Evolutionary conservation across 2,113 vertebrate species (phyloP).

Genomic region (Pelvicachromis taeniatus): DNA sequence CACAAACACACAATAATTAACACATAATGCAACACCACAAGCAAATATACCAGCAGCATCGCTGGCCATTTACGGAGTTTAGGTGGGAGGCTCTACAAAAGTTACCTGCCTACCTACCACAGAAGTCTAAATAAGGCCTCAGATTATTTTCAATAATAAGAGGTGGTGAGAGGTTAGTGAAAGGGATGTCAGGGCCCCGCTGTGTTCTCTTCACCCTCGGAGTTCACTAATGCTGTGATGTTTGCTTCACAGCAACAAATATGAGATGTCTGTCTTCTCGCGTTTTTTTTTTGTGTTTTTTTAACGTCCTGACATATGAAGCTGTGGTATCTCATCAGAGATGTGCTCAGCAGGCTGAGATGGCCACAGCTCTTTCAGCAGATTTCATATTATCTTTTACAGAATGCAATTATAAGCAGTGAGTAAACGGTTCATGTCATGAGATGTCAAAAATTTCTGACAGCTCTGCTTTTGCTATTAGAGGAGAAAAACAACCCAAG

Average conservation of each 20-base stretch:
- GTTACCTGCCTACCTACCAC: not conserved
- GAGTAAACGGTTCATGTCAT: not conserved
- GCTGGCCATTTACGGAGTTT: too few species aligned
- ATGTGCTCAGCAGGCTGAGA: not conserved
- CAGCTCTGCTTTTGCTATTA: not conserved
- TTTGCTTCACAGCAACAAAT: constrained; percentile 32
- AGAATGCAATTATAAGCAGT: not conserved
- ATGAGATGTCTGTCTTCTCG: not conserved
- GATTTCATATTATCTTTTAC: not conserved
- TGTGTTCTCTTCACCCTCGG: constrained; percentile 9
- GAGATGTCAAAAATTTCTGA: constrained; percentile 7
- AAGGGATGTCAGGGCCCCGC: constrained; percentile 23
- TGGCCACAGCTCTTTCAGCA: not conserved
- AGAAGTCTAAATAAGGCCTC: not conserved
- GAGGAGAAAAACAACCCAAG: not conserved
- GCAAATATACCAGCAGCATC: too few species aligned
- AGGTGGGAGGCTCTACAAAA: not conserved
- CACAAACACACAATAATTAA: too few species aligned
- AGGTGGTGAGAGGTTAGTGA: constrained; percentile 42
- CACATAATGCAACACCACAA: too few species aligned
- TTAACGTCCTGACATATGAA: not conserved
- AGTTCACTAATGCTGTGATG: constrained; percentile 4
- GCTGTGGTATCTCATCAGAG: constrained; percentile 5
- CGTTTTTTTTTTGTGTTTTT: not conserved
- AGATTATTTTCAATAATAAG: constrained; percentile 14